Conservation (phyloP, 1,140 invertebrate genomes). For the Riptortus pedestris region DNA sequence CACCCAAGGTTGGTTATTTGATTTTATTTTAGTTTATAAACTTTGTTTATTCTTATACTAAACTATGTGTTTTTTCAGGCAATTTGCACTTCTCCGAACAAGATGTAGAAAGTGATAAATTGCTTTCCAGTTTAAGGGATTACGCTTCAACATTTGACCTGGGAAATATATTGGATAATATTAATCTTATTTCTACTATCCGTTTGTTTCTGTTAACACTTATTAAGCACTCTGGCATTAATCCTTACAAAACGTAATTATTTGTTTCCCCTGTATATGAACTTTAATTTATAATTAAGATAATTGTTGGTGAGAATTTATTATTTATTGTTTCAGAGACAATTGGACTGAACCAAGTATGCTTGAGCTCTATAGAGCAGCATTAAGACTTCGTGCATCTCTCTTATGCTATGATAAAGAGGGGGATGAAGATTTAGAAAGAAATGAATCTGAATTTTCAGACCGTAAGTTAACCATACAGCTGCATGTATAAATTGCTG, state of each 20-base stretch:
- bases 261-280: too few species aligned
- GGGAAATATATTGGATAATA: conserved; percentile 35
- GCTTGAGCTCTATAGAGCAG: conserved; percentile 22
- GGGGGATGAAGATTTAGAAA: conserved; percentile 33
- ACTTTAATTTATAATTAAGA: too few species aligned
- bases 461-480: neutral
- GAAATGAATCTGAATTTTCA: conserved; percentile 4
- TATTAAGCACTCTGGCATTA: conserved; percentile 44
- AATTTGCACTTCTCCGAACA: conserved; percentile 22
- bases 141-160: conserved; percentile 21
- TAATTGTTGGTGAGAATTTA: too few species aligned
- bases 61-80: conserved; percentile 17
- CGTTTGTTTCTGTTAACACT: conserved; percentile 44
- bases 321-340: conserved; percentile 13
- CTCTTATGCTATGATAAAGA: conserved; percentile 34
- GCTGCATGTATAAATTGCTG: neutral
- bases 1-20: conserved; percentile 14
- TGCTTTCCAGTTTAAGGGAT: conserved; percentile 21
- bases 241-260: conserved; percentile 24
- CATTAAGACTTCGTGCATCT: conserved; percentile 12
- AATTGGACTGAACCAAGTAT: conserved; percentile 22
- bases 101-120: conserved; percentile 20
- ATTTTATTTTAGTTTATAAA: neutral
- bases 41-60: neutral
- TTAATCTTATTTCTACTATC: conserved; percentile 41